Conservation (phyloP, 1,140 invertebrate species). For the Nasonia giraulti region DNA sequence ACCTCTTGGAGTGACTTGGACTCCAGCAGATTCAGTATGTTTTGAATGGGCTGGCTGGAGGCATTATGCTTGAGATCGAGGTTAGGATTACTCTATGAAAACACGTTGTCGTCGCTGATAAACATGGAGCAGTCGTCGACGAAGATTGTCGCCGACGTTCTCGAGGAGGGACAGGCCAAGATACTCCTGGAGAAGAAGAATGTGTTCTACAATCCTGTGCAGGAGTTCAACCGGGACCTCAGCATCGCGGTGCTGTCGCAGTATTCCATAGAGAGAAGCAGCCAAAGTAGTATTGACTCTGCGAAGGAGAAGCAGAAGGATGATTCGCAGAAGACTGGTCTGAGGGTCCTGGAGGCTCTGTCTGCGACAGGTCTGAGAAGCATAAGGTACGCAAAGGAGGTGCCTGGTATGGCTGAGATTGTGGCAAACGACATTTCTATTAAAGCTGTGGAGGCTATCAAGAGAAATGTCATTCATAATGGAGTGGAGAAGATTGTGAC, state of each 20-base stretch:
- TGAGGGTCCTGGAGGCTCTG: constrained; percentile 92
- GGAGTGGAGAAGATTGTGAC: constrained; percentile 83
- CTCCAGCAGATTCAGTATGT: background rate
- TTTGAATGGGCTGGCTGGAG: background rate
- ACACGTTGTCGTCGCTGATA: background rate
- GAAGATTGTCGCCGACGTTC: constrained; percentile 37
- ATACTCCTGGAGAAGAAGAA: constrained; percentile 80
- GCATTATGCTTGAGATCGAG: background rate
- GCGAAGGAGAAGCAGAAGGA: constrained; percentile 55
- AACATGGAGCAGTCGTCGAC: constrained; percentile 36
- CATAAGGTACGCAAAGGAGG: constrained; percentile 96
- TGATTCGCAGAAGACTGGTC: constrained; percentile 72
- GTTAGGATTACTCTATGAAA: constrained; percentile 17
- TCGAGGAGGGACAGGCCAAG: constrained; percentile 85
- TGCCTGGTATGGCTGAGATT: constrained; percentile 87
- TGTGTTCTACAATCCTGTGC: constrained; percentile 98
- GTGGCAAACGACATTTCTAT: constrained; percentile 96
- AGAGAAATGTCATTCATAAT: constrained; percentile 88
- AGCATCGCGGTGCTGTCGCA: constrained; percentile 72
- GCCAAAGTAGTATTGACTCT: constrained; percentile 45
- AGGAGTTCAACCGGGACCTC: constrained; percentile 98
- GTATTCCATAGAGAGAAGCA: constrained; percentile 63
- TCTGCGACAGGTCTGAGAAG: constrained; percentile 96
- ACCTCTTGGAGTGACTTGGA: background rate
- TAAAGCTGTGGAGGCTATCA: constrained; percentile 90